Percentiles rank a stretch among this genome's conserved stretches.
Evolutionary conservation across 2,113 vertebrate species (phyloP).

Genomic region (Acinonyx jubatus): DNA sequence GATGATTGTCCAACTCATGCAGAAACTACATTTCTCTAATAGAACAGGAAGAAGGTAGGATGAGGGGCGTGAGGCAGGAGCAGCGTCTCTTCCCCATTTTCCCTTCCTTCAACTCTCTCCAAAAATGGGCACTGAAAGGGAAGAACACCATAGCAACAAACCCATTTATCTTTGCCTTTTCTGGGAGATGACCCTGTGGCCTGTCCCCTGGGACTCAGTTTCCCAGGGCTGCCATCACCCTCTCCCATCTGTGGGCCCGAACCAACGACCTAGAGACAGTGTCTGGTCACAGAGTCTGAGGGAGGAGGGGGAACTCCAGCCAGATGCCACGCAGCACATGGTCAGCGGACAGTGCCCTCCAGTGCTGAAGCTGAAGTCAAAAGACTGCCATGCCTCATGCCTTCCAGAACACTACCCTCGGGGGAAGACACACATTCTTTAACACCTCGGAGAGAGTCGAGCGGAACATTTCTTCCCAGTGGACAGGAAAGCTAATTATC

Average conservation of each 20-base stretch:
- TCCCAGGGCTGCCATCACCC: background rate
- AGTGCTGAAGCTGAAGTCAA: background rate
- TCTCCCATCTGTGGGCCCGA: background rate
- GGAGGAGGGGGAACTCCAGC: fast-evolving
- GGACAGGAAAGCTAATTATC: background rate
- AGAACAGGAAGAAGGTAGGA: background rate
- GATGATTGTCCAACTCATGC: background rate
- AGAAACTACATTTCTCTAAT: background rate
- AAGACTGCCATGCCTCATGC: background rate
- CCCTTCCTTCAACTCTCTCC: background rate
- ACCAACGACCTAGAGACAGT: background rate
- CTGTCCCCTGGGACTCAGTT: background rate
- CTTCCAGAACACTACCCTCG: background rate
- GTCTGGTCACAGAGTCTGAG: background rate
- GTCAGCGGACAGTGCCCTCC: background rate
- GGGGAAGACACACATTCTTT: background rate
- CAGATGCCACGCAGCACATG: fast-evolving
- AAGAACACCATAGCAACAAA: background rate
- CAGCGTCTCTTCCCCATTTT: background rate
- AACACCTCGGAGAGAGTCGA: background rate
- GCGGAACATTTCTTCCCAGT: background rate
- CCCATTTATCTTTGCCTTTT: background rate
- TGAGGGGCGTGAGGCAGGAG: background rate
- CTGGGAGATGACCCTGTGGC: background rate
- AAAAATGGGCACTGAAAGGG: background rate